Evolutionary conservation across 2,888 invertebrate genomes (phyloP).

Genomic region (Ochropleura leucogaster): DNA sequence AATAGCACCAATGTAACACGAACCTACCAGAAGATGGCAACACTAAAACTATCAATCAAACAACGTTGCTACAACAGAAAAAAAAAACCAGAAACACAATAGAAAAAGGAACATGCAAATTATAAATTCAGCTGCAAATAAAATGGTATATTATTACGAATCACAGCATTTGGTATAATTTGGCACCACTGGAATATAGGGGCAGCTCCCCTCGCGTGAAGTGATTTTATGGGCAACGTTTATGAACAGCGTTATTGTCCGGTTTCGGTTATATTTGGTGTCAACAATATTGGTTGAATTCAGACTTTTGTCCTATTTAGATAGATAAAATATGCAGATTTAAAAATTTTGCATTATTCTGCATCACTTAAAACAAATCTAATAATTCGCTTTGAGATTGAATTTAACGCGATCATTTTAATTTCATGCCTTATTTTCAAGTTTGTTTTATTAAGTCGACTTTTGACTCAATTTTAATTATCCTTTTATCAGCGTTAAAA

Average conservation of each 20-base stretch:
- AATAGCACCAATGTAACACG: not conserved
- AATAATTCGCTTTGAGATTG: not conserved
- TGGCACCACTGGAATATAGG: conserved; percentile 62
- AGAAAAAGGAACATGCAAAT: conserved; percentile 32
- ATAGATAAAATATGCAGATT: not conserved
- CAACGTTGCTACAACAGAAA: not conserved
- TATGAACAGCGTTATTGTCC: conserved; percentile 54
- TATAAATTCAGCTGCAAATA: conserved; percentile 48
- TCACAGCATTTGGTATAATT: conserved; percentile 73
- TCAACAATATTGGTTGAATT: conserved; percentile 43
- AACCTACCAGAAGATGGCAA: not conserved
- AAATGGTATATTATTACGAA: conserved; percentile 67
- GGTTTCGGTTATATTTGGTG: conserved; percentile 41
- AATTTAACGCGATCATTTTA: not conserved
- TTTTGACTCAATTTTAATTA: not conserved
- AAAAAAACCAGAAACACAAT: not conserved
- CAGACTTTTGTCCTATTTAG: not conserved
- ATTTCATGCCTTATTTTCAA: not conserved
- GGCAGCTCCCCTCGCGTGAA: conserved; percentile 52
- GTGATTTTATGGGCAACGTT: conserved; percentile 59
- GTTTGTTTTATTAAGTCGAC: not conserved
- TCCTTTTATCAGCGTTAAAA: not conserved
- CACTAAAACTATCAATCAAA: not conserved
- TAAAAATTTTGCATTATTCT: not conserved
- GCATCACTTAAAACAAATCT: not conserved